phyloP scores from a whole-genome alignment of 2,113 vertebrate species.

The Bos indicus region DNA sequence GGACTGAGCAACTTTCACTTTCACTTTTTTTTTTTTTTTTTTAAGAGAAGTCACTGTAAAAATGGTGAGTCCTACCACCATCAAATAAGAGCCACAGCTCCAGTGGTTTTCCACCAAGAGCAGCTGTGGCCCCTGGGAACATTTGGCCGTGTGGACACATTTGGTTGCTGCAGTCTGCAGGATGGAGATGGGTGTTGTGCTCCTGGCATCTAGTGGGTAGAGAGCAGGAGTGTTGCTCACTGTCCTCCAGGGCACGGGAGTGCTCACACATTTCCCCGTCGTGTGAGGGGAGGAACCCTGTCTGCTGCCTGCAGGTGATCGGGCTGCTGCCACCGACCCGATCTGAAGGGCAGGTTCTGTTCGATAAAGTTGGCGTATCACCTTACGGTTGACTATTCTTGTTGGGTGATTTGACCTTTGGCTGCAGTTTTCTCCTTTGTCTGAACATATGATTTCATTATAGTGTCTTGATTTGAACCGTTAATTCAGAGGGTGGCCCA shows the following conservation, averaged over 20 bases:
- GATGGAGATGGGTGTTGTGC: not conserved
- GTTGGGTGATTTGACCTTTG: not conserved
- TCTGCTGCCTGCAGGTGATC: not conserved
- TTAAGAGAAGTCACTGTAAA: not conserved
- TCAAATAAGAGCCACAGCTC: not conserved
- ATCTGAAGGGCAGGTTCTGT: not conserved
- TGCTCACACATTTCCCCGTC: not conserved
- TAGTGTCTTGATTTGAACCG: not conserved
- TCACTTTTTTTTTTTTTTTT: not conserved
- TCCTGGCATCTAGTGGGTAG: not conserved
- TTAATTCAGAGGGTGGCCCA: not conserved
- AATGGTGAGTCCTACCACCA: not conserved
- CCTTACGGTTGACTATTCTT: not conserved
- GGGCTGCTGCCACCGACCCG: not conserved
- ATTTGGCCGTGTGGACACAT: not conserved
- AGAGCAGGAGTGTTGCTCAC: not conserved
- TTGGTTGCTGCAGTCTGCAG: not conserved
- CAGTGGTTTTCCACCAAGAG: not conserved
- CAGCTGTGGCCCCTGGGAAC: not conserved
- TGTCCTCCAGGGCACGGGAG: fast-evolving
- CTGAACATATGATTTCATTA: not conserved
- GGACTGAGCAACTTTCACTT: not conserved
- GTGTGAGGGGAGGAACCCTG: too few species aligned
- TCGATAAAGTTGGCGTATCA: not conserved
- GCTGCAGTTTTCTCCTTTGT: not conserved